These are phyloP conservation scores for Paramormyrops kingsleyae DNA, from an alignment of 2,113 vertebrate species.

Conservation along the genomic window DNA sequence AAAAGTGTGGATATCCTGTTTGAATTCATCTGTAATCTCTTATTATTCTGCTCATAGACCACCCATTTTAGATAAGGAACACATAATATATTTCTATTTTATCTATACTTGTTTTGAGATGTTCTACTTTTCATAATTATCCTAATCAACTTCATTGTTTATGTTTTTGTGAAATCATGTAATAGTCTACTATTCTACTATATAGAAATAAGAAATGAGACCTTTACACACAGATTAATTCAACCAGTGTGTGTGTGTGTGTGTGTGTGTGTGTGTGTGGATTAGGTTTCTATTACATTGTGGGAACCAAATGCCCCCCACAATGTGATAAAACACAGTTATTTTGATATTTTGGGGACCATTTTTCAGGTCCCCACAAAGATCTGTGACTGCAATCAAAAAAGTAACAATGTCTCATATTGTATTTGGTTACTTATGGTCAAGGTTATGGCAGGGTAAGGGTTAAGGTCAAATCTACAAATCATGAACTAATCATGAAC, in stretches of 20 bases:
- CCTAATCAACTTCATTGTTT: not conserved
- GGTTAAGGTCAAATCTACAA: no score
- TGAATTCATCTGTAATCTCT: slow-evolving; percentile 41
- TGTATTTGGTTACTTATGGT: no score
- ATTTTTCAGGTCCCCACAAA: no score
- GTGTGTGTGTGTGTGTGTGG: not conserved
- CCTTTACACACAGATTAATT: not conserved
- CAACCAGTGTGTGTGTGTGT: not conserved
- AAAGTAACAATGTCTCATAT: no score
- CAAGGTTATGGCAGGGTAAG: no score
- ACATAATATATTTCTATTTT: slow-evolving; percentile 59
- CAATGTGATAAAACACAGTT: no score
- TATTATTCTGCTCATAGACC: slow-evolving; percentile 48
- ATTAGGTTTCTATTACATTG: no score
- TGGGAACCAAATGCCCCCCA: no score
- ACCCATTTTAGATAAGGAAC: slow-evolving; percentile 60
- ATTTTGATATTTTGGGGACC: no score
- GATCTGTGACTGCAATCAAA: no score
- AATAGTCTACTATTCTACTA: not conserved
- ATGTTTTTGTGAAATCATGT: not conserved
- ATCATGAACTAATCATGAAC: not conserved
- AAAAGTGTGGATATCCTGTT: slow-evolving; percentile 49
- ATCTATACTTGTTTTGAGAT: slow-evolving; percentile 43
- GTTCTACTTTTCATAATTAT: slow-evolving; percentile 14
- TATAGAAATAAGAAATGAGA: not conserved